Evolutionary conservation across 2,888 invertebrate species (phyloP), one percentile per base, ranked within the genome.

Genomic region (Mythimna vitellina): DNA sequence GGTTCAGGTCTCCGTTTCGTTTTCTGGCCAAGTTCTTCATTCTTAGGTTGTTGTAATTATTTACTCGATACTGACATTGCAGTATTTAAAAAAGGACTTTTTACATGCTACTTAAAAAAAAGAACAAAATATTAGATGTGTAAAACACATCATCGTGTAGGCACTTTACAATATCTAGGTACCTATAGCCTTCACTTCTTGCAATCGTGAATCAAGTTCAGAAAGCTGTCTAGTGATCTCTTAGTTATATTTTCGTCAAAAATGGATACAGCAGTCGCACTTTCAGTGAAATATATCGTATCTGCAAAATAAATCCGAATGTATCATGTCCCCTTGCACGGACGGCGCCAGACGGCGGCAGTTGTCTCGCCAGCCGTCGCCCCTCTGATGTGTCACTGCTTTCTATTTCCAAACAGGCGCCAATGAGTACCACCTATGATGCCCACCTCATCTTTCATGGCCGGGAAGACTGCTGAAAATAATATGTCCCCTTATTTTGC

Each of bases 361-460:
- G 77, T 86, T 86, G 87, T 90, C 90, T 85, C 90, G 88, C 88
- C 91, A 78, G 61, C 76, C 77, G 84, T 72, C 87, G 87, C 81
- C 83, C 85, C 84, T 88, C 80, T 82, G 82, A 90, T 94, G 93
- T 93, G 95, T 95, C 94, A 94, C 91, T 83, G 85, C 91, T 92
- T 93, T 94, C 95, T 95, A 95, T 94, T 94, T 93, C 89, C 82
- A 92, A 88, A 81, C 88, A 87, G 93, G 92, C 93, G 93, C 93
- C 93, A 84, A 84, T 89, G 89, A 89, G 87, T 88, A 86, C 86
- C 83, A 87, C 87, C 90, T 87, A 86, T 87, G 89, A 89, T 86
- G 78, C 83, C 83, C 87, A 89, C 88, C 84, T 85, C 87, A 83
- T 80, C 80, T 84, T 78, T 76, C 80, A 84, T 56, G 70, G 82